Evolutionary conservation across 2,888 invertebrate genomes (phyloP).

Genomic region (Temnothorax rugatulus): DNA sequence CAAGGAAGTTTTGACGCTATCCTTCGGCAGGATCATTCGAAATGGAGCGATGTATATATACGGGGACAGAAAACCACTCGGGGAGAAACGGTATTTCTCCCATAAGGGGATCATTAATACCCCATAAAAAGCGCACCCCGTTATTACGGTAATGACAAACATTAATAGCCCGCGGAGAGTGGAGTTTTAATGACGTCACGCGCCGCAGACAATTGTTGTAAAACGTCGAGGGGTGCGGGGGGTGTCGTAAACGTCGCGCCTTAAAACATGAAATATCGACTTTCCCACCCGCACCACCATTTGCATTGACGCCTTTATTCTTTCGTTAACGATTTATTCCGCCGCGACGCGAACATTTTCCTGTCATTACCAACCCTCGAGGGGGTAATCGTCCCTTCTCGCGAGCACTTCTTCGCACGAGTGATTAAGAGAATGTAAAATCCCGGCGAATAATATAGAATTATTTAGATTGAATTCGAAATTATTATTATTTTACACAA

Average conservation of each 20-base stretch:
- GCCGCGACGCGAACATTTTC: background rate
- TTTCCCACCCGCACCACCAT: conserved; percentile 35
- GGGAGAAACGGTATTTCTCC: conserved; percentile 39
- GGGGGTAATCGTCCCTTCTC: background rate
- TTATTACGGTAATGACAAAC: conserved; percentile 65
- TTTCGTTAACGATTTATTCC: conserved; percentile 44
- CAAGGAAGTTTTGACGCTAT: background rate
- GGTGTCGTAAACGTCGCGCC: conserved; percentile 19
- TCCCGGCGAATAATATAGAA: background rate
- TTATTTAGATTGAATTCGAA: background rate
- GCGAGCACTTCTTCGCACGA: background rate
- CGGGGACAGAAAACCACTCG: conserved; percentile 31
- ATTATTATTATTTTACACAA: background rate
- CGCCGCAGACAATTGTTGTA: conserved; percentile 59
- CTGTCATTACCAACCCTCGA: background rate
- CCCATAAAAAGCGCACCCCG: conserved; percentile 44
- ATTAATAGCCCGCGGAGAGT: conserved; percentile 64
- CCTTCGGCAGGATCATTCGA: conserved; percentile 8
- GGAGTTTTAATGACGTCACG: conserved; percentile 63
- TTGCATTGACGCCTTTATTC: conserved; percentile 40
- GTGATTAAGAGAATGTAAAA: conserved; percentile 14
- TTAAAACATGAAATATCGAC: conserved; percentile 58
- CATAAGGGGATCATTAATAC: conserved; percentile 62
- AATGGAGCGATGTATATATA: background rate
- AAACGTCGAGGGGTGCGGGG: conserved; percentile 37